A percentile compares a stretch with the other conserved stretches of the same genome.
Conservation (phyloP, 2,888 invertebrate genomes). For the Diarsia dahlii region DNA sequence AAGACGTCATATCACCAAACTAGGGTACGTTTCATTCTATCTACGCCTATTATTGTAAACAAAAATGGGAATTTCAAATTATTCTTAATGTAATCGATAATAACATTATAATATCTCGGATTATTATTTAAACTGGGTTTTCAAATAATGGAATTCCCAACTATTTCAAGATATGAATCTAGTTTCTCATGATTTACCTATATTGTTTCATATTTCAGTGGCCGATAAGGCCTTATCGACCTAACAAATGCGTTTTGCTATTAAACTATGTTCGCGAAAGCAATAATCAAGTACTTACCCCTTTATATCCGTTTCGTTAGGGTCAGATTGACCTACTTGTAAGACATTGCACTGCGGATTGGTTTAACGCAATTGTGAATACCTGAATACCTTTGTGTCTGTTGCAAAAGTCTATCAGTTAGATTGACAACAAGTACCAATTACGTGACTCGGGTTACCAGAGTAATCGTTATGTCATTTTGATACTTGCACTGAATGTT, state of each 20-base stretch:
- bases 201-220: conserved; percentile 39
- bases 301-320: conserved; percentile 61
- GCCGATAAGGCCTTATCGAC: conserved; percentile 40
- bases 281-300: conserved; percentile 49
- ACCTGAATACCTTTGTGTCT: conserved; percentile 57
- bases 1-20: neutral
- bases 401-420: conserved; percentile 56
- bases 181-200: conserved; percentile 42
- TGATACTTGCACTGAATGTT: neutral
- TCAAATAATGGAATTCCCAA: conserved; percentile 37
- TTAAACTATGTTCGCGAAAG: conserved; percentile 42
- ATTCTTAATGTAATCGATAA: conserved; percentile 18
- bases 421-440: conserved; percentile 51
- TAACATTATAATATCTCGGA: neutral
- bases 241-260: conserved; percentile 41
- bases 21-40: neutral
- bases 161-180: conserved; percentile 35
- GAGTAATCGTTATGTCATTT: conserved; percentile 54
- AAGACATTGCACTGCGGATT: conserved; percentile 59
- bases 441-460: conserved; percentile 40
- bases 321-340: conserved; percentile 60
- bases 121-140: conserved; percentile 6
- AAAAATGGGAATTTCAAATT: conserved; percentile 10
- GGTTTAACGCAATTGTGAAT: conserved; percentile 58
- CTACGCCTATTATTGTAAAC: neutral